Evolutionary conservation across 1,140 invertebrate species (phyloP).

Genomic region (Pogonus chalceus): DNA sequence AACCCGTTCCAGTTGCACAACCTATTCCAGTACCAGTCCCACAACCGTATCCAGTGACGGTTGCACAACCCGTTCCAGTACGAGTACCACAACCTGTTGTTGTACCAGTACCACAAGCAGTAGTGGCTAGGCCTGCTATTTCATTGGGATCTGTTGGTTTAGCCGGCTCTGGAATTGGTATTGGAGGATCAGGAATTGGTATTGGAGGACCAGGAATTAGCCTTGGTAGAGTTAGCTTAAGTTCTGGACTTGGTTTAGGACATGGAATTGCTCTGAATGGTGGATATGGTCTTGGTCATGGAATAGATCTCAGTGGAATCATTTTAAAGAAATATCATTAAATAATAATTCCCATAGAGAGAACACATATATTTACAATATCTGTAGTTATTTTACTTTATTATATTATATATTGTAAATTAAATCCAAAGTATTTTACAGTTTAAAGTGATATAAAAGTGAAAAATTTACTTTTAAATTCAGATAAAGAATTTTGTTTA

Average conservation of each 20-base stretch:
- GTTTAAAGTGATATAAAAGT: too few species aligned
- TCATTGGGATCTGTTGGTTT: not conserved
- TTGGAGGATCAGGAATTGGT: not conserved
- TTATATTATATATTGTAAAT: not conserved
- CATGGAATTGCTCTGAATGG: not conserved
- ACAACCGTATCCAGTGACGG: too few species aligned
- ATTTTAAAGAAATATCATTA: not conserved
- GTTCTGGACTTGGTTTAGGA: not conserved
- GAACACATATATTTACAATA: too few species aligned
- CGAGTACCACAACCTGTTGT: not conserved
- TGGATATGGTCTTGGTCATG: not conserved
- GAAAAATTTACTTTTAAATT: too few species aligned
- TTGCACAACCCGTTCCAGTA: not conserved
- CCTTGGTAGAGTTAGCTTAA: not conserved
- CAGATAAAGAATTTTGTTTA: too few species aligned
- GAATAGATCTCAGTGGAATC: not conserved
- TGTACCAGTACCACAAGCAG: not conserved
- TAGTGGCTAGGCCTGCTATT: not conserved
- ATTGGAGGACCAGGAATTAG: not conserved
- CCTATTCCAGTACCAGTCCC: not conserved
- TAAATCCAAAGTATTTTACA: too few species aligned
- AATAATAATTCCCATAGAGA: not conserved
- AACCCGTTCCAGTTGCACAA: constrained; percentile 1
- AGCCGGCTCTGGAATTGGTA: not conserved
- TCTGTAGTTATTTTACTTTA: not conserved